Evolutionary conservation across 1,140 invertebrate genomes (phyloP).

Genomic region (Nephotettix cincticeps): DNA sequence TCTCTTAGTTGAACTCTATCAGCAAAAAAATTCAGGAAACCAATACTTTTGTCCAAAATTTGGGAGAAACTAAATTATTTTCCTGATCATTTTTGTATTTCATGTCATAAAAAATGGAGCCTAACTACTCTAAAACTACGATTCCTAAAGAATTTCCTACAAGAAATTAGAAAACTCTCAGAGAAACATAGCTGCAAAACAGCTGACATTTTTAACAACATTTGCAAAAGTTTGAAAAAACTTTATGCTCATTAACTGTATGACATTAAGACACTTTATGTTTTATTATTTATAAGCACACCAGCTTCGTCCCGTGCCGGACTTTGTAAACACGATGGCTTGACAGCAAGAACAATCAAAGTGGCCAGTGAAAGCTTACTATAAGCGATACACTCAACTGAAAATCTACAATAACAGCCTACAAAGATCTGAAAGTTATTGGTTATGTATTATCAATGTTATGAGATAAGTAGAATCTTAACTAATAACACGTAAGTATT

Average conservation of each 20-base stretch:
- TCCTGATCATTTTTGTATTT: too few relatives aligned
- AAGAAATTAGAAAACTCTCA: background rate
- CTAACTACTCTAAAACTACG: background rate
- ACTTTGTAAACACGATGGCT: background rate
- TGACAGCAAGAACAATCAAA: background rate
- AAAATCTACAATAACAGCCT: background rate
- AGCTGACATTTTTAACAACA: background rate
- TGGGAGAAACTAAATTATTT: too few relatives aligned
- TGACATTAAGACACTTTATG: constrained; percentile 22
- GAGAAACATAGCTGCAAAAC: background rate
- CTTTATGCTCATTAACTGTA: background rate
- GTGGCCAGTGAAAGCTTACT: constrained; percentile 12
- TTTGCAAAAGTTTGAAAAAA: background rate
- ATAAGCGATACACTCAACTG: background rate
- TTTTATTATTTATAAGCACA: constrained; percentile 14
- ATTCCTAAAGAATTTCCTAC: background rate
- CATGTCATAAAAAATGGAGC: too few relatives aligned
- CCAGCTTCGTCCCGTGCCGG: background rate
- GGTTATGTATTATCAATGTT: constrained; percentile 15
- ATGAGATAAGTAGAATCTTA: background rate
- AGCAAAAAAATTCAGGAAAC: too few relatives aligned
- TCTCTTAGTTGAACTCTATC: too few relatives aligned
- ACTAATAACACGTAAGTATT: too few relatives aligned
- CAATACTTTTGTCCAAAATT: too few relatives aligned
- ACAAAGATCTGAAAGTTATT: background rate